Base-by-base conservation (phyloP, 1,140 invertebrate species). In the Drosophila bifasciata region DNA sequence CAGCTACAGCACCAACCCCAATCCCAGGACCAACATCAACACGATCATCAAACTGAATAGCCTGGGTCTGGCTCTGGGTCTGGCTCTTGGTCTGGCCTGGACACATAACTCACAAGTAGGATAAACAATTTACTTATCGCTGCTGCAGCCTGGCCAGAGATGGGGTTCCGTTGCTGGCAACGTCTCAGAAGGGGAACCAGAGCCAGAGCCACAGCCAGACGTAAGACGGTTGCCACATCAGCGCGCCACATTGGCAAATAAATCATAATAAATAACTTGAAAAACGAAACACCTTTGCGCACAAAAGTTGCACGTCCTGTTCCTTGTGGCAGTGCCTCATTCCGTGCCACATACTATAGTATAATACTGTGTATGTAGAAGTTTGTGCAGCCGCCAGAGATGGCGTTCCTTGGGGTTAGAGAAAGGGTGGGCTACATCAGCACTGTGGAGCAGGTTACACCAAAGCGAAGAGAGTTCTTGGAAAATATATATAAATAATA, bases 211-310 rank as follows among this genome's bases (percentile, higher is more conserved):
- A 63, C 64, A 43, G 63, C 48, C 69, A 59, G 44, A 55, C 52
- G 28, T 16, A 62, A 80, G 81, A 80, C 67, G 32, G 76, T 55
- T 76, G 83, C 78, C 73, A 83, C 79, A 83, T 81, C 78, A 84
- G 73, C 66, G 79, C 58, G 58, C 79, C 79, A 89, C 84, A 89
- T 89, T 89, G 81, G 84, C 84, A 88, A 88, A 88, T 88, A 88
- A 88, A 88, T 88, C 84, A 88, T 88, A 88, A 88, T 88, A 88
- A 88, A 88, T 88, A 88, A 88, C 84, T 88, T 88, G 85, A 88
- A 85, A 85, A 88, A 80, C 79, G 79, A 89, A 89, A 88, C 84
- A 88, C 84, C 84, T 89, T 89, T 73, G 61, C 83, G 67, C 83
- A 88, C 74, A 89, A 88, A 88, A 88, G 78, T 88, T 88, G 64